A percentile compares a stretch with the other conserved stretches of the same genome.
Conservation (phyloP, 2,113 vertebrate species). For the Pycnonotus jocosus region DNA sequence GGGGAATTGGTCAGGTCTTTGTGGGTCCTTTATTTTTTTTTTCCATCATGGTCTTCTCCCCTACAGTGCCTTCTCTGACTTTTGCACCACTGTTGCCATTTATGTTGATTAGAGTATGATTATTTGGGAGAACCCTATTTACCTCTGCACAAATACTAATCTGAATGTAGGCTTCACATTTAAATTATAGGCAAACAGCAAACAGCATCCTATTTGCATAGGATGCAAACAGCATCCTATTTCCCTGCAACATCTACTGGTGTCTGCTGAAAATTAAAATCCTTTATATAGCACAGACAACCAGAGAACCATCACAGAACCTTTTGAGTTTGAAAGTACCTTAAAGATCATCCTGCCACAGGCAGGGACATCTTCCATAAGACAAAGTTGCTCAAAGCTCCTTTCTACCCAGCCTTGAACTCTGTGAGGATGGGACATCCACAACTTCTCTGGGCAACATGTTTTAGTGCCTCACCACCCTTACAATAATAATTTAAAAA, state of each 20-base stretch:
- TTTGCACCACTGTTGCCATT: background rate
- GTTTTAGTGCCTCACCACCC: background rate
- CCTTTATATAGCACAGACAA: background rate
- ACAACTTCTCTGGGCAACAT: background rate
- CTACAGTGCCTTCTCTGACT: background rate
- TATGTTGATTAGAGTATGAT: background rate
- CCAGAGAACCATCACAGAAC: background rate
- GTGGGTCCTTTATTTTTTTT: background rate
- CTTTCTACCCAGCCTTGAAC: background rate
- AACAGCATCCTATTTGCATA: background rate
- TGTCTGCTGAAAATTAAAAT: background rate
- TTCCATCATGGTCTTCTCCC: background rate
- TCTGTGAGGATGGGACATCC: background rate
- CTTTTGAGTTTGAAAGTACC: background rate
- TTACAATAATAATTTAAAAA: background rate
- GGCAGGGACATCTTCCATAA: background rate
- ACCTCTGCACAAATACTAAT: background rate
- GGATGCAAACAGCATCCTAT: background rate
- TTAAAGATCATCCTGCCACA: background rate
- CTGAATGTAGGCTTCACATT: background rate
- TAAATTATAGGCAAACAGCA: background rate
- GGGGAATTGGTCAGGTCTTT: background rate
- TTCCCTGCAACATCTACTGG: background rate
- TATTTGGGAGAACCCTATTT: background rate
- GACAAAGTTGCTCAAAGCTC: background rate